phyloP scores from a whole-genome alignment of 2,888 invertebrate genomes.

The Microctonus aethiopoides region DNA sequence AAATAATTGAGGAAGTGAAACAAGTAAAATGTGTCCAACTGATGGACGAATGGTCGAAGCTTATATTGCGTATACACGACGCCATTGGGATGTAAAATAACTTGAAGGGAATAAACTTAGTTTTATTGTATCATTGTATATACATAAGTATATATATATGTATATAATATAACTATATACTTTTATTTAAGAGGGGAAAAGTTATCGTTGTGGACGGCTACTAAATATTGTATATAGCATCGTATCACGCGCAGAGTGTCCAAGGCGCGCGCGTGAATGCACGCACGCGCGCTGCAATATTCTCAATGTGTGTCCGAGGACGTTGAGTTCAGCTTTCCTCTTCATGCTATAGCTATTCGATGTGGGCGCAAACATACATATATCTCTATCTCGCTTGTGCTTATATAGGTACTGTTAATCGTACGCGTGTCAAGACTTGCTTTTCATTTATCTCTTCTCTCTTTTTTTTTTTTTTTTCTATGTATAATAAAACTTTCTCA shows the following conservation, averaged over 20 bases:
- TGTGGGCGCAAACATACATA: slow-evolving; percentile 7
- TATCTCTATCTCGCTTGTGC: not conserved
- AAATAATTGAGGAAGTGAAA: slow-evolving; percentile 8
- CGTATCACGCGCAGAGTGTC: slow-evolving; percentile 27
- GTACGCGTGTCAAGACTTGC: not conserved
- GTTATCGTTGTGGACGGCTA: slow-evolving; percentile 41
- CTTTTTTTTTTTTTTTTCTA: not conserved
- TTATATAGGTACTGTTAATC: not conserved
- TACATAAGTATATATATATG: slow-evolving; percentile 4
- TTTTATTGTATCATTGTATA: slow-evolving; percentile 7
- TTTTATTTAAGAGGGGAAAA: slow-evolving; percentile 23
- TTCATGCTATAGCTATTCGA: not conserved
- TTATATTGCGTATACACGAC: slow-evolving; percentile 8
- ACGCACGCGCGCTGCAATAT: slow-evolving; percentile 16
- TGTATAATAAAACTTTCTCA: not conserved
- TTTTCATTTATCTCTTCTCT: not conserved
- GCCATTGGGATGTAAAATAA: slow-evolving; percentile 33
- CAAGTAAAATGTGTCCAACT: slow-evolving; percentile 18
- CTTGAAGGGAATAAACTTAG: slow-evolving; percentile 23
- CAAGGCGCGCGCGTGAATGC: slow-evolving; percentile 24
- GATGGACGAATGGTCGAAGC: slow-evolving; percentile 12
- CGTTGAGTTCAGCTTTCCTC: not conserved
- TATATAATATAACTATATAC: not conserved
- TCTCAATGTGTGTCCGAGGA: not conserved
- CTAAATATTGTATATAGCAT: slow-evolving; percentile 42